Base-by-base conservation (phyloP, 2,113 vertebrate species). In the Phylloscopus trochilus region DNA sequence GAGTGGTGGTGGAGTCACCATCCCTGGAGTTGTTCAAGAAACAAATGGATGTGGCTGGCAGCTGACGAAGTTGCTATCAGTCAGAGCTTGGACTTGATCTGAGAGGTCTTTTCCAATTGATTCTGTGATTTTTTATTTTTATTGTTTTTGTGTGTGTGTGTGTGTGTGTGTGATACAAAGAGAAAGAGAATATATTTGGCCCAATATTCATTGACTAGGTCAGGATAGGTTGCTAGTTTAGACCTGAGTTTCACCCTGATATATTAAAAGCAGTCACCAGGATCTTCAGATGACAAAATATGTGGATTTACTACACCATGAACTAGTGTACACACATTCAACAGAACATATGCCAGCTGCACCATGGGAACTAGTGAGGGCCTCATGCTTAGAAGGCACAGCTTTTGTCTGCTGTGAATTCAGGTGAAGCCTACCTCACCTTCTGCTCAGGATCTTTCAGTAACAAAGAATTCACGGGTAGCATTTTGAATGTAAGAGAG, bases 281-380 rank as follows among this genome's bases (percentile, higher is more conserved):
- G 4, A 79, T 10, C 27, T 87, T 75, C 67, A 69, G 62, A 27
- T 26, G 24, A 10, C 30, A 33, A 51, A 68, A 16, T 59, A 1
- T 7, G 8, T 60, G 41, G 17, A 24, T 46, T 83, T 83, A 33
- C 8, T 64, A 15, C 23, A 35, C 44, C 9, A 8, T 68, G 49
- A 28, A 8, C 14, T 39, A 24, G 8, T 3, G 0, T 13, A 10
- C 22, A 18, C 7, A 10, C 10, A 4, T 69, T 55, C 0, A 1
- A 13, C 11, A 26, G 75, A 35, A 39, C 0, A 0, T 8, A 15
- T 56, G 60, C 22, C 51, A 62, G 26, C 23, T 19, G 15, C 11
- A 35, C 19, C 9, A 7, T 2, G 1, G 35, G 43, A 88, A 7
- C 16, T 24, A 2, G 4, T 63, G 24, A 49, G 63, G 24, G 7